Conservation (phyloP, 2,797 vertebrate genomes). For the Xenops minutus region DNA sequence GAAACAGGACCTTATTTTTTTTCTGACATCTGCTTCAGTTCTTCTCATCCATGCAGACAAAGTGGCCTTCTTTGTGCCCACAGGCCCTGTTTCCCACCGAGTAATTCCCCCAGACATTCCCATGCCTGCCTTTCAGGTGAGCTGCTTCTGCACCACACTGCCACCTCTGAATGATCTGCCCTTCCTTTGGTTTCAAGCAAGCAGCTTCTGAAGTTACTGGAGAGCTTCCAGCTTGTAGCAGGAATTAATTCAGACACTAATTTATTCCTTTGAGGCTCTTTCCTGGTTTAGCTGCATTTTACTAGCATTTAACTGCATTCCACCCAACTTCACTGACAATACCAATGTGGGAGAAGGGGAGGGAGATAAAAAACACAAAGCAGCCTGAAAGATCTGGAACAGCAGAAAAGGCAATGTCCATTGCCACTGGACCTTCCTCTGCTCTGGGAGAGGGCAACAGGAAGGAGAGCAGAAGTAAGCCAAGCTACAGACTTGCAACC, state of each 20-base stretch:
- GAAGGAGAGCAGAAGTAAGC: not conserved
- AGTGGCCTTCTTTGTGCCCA: too few species aligned
- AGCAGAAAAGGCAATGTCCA: not conserved
- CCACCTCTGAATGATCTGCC: not conserved
- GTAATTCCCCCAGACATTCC: not conserved
- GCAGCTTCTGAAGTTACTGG: not conserved
- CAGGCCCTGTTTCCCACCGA: rapidly evolving
- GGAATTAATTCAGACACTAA: constrained; percentile 10
- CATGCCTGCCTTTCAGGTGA: not conserved
- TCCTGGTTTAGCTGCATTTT: not conserved
- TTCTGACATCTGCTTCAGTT: not conserved
- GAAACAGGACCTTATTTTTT: not conserved
- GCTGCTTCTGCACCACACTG: not conserved
- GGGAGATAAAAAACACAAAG: not conserved
- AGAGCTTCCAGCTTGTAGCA: not conserved
- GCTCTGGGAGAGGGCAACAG: not conserved
- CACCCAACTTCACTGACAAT: not conserved
- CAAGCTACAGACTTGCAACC: not conserved
- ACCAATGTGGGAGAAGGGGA: not conserved
- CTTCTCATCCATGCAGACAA: not conserved
- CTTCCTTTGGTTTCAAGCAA: not conserved
- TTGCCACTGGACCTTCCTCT: not conserved
- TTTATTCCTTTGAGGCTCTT: not conserved
- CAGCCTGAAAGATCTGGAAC: not conserved
- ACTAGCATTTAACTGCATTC: not conserved